Base-by-base conservation (phyloP, 2,113 vertebrate genomes). In the Nannospalax galili region DNA sequence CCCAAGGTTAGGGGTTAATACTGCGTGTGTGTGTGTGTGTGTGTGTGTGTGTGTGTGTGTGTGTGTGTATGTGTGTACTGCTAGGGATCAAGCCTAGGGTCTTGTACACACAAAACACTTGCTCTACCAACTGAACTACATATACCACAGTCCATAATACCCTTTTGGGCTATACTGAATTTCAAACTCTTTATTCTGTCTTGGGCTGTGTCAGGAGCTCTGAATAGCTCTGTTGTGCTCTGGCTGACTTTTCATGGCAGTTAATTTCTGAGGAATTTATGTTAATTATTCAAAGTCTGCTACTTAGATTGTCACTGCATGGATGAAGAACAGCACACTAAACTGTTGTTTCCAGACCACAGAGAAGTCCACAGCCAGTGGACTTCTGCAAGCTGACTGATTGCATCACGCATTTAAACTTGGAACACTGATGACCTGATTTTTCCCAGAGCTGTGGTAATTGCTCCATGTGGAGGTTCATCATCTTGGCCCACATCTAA, bases 221-320 rank as follows among this genome's bases (percentile, higher is more conserved):
- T 16, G 52, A 93, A 64, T 48, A 91, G 67, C 64, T 89, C 85
- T 48, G 56, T 35, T 79, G 16, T 30, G 60, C 70, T 79, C 65
- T 1, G 26, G 42, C 4, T 77, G 75, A 78, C 52, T 67, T 90
- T 79, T 24, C 30, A 1, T 6, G 30, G 81, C 79, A 72, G 32
- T 79, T 84, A 32, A 89, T 96, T 95, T 95, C 65, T 72, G 22
- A 77, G 80, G 70, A 67, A 62, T 79, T 79, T 92, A 65, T 89
- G 75, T 45, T 93, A n/a, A 93, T 58, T 9, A 60, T 42, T 78
- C n/a, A 52, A 84, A 64, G 45, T 86, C 88, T 95, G 82, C 22
- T 64, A 7, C 58, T 48, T 64, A 45, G 72, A 75, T 48, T 75
- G 62, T 58, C 40, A 84, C 79, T 17, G 28, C n/a, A n/a, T 0